Evolutionary conservation across 2,888 invertebrate genomes (phyloP), one percentile per base, ranked within the genome.

Genomic region (Zootermopsis nevadensis): DNA sequence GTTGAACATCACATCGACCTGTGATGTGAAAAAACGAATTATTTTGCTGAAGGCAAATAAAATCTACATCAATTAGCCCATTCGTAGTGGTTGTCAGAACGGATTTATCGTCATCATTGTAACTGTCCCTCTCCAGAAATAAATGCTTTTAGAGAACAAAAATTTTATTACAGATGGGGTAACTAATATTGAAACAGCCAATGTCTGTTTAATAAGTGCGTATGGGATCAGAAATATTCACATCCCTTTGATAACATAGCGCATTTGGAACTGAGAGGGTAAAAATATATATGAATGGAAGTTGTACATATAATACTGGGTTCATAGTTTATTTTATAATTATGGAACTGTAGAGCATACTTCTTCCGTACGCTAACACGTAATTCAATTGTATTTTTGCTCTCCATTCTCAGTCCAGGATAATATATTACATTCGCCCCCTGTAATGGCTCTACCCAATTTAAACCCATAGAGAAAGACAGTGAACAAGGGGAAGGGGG

Each of bases 341-440:
- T 60, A 60, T 60, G 60, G 60, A 60, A 6, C n/a, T 8, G 2
- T n/a, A 60, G n/a, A n/a, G 8, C 60, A 60, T 60, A 60, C 27
- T 55, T 4, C 55, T 60, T 60, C 60, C 15, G 60, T 27, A 60
- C 10, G 12, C 60, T 27, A 60, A 8, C 60, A 1, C 60, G 60
- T 60, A 60, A 60, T 60, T 60, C 60, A 60, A 60, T 60, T 60
- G 60, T 60, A 27, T 60, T 55, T 60, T n/a, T 60, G 60, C 27
- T 60, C 60, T 27, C 60, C 60, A 27, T 60, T 27, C 60, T 60
- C 60, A 60, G 60, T 60, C n/a, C 27, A 27, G n/a, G 7, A 12
- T 27, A n/a, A 60, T 60, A 60, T 27, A 27, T 60, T 27, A 27
- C 60, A n/a, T 27, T 60, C 60, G n/a, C 24, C n/a, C n/a, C 8